phyloP scores from a whole-genome alignment of 2,797 vertebrate species.

The Enteromius trimaculatus region DNA sequence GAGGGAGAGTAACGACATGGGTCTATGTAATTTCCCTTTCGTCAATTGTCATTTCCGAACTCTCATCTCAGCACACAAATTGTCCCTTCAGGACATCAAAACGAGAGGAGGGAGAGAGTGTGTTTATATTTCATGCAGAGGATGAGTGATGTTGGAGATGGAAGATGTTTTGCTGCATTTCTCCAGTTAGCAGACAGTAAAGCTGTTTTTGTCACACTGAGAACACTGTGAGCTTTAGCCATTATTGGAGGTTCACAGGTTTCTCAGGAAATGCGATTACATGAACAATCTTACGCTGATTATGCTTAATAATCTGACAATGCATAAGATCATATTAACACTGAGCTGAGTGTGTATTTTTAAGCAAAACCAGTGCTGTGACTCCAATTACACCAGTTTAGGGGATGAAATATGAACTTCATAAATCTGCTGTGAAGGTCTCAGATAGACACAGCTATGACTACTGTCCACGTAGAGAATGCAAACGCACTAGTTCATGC shows the following conservation, averaged over 20 bases:
- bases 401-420: neutral
- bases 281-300: neutral
- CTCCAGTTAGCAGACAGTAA: conserved; percentile 43
- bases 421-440: neutral
- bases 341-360: neutral
- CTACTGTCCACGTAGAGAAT: conserved; percentile 43
- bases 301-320: neutral
- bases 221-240: neutral
- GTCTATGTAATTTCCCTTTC: conserved; percentile 12
- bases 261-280: neutral
- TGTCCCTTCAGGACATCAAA: conserved; percentile 50
- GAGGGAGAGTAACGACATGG: conserved; percentile 26
- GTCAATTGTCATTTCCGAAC: conserved; percentile 31
- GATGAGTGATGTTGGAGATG: conserved; percentile 28
- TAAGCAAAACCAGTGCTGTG: neutral
- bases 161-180: conserved; percentile 25
- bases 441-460: neutral
- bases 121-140: conserved; percentile 47
- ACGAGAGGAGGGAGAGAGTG: conserved; percentile 10
- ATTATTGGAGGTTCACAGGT: conserved; percentile 11
- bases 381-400: neutral
- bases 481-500: conserved; percentile 20
- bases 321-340: neutral
- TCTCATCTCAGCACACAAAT: conserved; percentile 51
- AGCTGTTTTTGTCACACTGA: conserved; percentile 16